Evolutionary conservation across 2,113 vertebrate genomes (phyloP), one percentile per base, ranked within the genome.

Genomic region (Python bivittatus): DNA sequence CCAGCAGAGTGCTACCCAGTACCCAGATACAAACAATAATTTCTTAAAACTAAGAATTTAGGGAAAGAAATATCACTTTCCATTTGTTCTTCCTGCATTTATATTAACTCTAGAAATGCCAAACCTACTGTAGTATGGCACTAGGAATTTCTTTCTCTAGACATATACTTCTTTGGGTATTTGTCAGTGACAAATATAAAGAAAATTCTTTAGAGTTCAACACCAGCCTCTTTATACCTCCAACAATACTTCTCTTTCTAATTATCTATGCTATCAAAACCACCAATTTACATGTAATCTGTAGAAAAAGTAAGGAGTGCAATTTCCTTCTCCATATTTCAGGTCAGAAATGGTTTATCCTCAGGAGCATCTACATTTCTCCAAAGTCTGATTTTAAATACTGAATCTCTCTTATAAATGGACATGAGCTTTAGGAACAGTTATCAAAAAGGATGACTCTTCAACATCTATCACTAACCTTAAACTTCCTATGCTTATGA

Each of bases 181-280:
- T 84, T 89, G 92, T 94, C 89, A 91, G 79, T 8, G 61, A 68
- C 94, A n/a, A n/a, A n/a, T n/a, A n/a, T n/a, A n/a, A n/a, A n/a
- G n/a, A n/a, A n/a, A n/a, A n/a, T n/a, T n/a, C n/a, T n/a, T n/a
- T n/a, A n/a, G n/a, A n/a, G 93, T 93, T 93, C 90, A 93, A 91
- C 0, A 2, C 91, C 87, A 61, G 61, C 92, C 91, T 92, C 93
- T 92, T 17, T 52, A 83, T 48, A 2, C 72, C 79, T 94, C 94
- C 94, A 94, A 91, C 90, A 89, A 93, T 64, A 93, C 94, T 94
- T 84, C 91, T 86, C 92, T 91, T 89, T 88, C 90, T 92, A 92
- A 83, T 93, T 85, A 89, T 95, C 15, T 84, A 27, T 85, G 44
- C 86, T 42, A 27, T 64, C 58, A 20, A 38, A 58, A 54, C 44